Conservation (phyloP, 2,113 vertebrate genomes). For the Nycticebus coucang region DNA sequence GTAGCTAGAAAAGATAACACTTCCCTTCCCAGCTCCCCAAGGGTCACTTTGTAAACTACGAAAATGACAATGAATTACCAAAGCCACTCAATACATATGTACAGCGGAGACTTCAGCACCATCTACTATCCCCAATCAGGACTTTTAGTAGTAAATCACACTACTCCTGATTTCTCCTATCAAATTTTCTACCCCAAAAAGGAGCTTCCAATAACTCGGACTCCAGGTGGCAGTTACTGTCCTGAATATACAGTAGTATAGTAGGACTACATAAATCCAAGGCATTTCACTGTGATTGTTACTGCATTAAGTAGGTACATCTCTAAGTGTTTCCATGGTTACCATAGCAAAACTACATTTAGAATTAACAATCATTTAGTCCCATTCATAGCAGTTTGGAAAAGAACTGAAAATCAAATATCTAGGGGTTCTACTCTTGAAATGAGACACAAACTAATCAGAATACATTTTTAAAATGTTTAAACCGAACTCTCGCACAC, state of each 20-base stretch:
- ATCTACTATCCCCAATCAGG: neutral
- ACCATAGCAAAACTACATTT: neutral
- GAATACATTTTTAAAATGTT: slow-evolving; percentile 33
- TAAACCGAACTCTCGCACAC: slow-evolving; percentile 27
- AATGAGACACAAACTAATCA: slow-evolving; percentile 11
- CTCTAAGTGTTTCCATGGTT: neutral
- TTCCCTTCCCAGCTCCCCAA: neutral
- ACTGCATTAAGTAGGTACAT: slow-evolving; percentile 39
- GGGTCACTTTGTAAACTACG: neutral
- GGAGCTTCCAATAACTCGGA: neutral
- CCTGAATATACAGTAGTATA: neutral
- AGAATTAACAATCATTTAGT: slow-evolving; percentile 4
- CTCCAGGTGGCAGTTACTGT: neutral
- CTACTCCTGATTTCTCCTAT: neutral
- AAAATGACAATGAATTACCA: neutral
- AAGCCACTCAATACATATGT: neutral
- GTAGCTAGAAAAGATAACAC: neutral
- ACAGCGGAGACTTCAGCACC: neutral
- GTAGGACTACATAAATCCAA: slow-evolving; percentile 5
- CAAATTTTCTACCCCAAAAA: slow-evolving; percentile 8
- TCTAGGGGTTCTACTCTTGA: neutral
- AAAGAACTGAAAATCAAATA: slow-evolving; percentile 8
- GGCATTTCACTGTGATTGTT: neutral
- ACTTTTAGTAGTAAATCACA: neutral
- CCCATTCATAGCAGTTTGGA: neutral